Percentiles rank a stretch among this genome's conserved stretches.
These are phyloP conservation scores for Enteromius treurensis DNA, from an alignment of 2,797 vertebrate genomes.

Conservation along the genomic window DNA sequence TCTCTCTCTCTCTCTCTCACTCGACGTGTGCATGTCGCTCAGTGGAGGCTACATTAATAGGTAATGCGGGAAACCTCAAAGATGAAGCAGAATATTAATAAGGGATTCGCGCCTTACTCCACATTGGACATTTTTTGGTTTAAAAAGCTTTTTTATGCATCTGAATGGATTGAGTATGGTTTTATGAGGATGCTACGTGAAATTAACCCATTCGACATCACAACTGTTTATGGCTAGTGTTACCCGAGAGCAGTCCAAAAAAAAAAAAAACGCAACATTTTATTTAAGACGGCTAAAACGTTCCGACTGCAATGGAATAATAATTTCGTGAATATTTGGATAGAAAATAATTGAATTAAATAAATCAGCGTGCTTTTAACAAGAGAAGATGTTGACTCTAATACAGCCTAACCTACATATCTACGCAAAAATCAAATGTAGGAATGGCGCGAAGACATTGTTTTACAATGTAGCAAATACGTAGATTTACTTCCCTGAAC, in stretches of 20 bases:
- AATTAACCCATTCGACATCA: conserved; percentile 28
- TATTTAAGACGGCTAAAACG: not conserved
- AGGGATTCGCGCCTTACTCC: conserved; percentile 42
- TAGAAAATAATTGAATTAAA: not conserved
- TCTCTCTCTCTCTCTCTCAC: not conserved
- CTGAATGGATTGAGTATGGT: not conserved
- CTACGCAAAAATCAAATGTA: not conserved
- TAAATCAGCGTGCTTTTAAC: not conserved
- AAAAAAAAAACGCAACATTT: not conserved
- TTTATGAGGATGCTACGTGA: not conserved
- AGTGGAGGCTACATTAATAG: conserved; percentile 45
- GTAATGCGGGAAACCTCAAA: conserved; percentile 52
- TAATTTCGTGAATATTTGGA: not conserved
- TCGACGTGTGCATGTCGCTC: not conserved
- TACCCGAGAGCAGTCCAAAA: not conserved
- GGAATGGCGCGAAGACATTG: not conserved
- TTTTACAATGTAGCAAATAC: not conserved
- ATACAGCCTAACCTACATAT: not conserved
- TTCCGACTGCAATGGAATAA: not conserved
- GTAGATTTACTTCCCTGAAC: not conserved
- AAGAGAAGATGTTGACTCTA: not conserved
- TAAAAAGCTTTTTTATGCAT: not conserved
- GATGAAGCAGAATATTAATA: conserved; percentile 58
- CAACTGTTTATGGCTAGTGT: not conserved
- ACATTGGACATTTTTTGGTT: conserved; percentile 37